Percentiles rank a stretch among this genome's conserved stretches.
phyloP scores from a whole-genome alignment of 2,888 invertebrate genomes.

The Tenthredo livida region DNA sequence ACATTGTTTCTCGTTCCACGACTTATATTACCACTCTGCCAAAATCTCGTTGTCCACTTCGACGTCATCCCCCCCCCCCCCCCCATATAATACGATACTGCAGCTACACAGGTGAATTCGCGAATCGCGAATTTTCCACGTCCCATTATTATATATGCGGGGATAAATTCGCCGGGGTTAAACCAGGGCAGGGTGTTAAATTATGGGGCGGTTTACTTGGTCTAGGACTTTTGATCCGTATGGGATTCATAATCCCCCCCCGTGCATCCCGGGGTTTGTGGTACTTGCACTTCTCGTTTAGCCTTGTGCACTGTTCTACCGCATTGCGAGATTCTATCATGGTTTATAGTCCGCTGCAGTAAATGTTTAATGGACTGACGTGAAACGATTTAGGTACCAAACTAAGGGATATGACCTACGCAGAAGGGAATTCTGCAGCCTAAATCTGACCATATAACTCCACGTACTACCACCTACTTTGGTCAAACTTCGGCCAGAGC shows the following conservation, averaged over 20 bases:
- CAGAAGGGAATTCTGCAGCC: not conserved
- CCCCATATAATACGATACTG: too few relatives aligned
- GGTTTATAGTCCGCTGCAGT: constrained; percentile 73
- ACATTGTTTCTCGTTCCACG: constrained; percentile 23
- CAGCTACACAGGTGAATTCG: too few relatives aligned
- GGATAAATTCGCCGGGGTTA: not conserved
- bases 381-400: constrained; percentile 47
- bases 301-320: constrained; percentile 72
- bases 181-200: not conserved
- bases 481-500: not conserved
- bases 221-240: constrained; percentile 3
- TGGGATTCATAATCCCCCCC: not conserved
- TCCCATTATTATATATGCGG: not conserved
- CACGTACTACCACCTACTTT: not conserved
- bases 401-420: not conserved
- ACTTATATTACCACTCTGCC: not conserved
- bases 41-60: not conserved
- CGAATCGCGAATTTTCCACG: not conserved
- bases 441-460: not conserved
- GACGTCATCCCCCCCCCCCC: too few relatives aligned
- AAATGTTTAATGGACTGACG: constrained; percentile 74
- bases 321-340: constrained; percentile 75
- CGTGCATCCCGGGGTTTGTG: constrained; percentile 21
- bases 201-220: not conserved
- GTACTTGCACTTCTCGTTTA: constrained; percentile 61